Percentiles rank a stretch among this genome's conserved stretches.
These are phyloP conservation scores for Salticus scenicus DNA, from an alignment of 2,888 invertebrate genomes.

Conservation along the genomic window DNA sequence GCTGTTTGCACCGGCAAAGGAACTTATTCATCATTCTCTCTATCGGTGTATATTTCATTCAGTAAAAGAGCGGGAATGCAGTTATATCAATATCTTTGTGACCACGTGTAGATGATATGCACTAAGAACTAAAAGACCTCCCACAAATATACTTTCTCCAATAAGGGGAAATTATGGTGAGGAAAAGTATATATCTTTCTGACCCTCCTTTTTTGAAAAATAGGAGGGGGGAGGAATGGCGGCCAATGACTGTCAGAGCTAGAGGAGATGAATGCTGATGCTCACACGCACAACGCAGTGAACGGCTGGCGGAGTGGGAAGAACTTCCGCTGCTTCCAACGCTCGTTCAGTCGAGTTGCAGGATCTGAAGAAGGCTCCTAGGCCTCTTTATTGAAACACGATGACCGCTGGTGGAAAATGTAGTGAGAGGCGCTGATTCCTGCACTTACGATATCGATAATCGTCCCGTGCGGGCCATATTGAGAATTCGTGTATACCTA, in stretches of 20 bases:
- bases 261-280: constrained; percentile 61
- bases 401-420: constrained; percentile 31
- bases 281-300: constrained; percentile 65
- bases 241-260: constrained; percentile 63
- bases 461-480: constrained; percentile 44
- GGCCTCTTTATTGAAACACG: not conserved
- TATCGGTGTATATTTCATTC: constrained; percentile 15
- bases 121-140: constrained; percentile 4
- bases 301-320: constrained; percentile 41
- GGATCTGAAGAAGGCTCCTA: not conserved
- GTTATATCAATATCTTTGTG: not conserved
- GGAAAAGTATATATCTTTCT: not conserved
- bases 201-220: constrained; percentile 20
- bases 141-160: constrained; percentile 6
- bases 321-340: constrained; percentile 36
- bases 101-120: constrained; percentile 40
- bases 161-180: not conserved
- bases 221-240: constrained; percentile 49
- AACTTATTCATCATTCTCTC: constrained; percentile 23
- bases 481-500: constrained; percentile 29
- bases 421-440: constrained; percentile 33
- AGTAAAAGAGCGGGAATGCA: constrained; percentile 30
- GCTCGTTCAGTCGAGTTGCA: not conserved
- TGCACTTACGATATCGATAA: not conserved
- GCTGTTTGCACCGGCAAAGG: constrained; percentile 32